Base-by-base conservation (phyloP, 2,797 vertebrate genomes). In the Danionella dracula region DNA sequence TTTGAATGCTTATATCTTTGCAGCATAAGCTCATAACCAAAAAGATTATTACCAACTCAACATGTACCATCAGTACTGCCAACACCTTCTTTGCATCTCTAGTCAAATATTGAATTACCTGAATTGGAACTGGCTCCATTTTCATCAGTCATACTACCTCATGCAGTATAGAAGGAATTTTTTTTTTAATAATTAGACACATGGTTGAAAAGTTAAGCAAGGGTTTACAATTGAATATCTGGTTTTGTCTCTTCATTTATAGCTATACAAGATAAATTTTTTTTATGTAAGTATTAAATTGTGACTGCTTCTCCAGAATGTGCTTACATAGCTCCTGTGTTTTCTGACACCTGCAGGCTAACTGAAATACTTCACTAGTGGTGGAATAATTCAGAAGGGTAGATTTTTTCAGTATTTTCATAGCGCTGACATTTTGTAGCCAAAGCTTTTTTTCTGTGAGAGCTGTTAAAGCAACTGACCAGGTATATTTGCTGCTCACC, bases 61-160 rank as follows among this genome's bases (percentile, higher is more conserved):
- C 4, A n/a, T 1, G 38, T 62, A 35, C 32, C 45, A 35, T 46
- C 31, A 65, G 54, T 19, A 64, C 8, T 41, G 34, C 12, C 19
- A 56, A 4, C 13, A 12, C 16, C 12, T 69, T 66, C 48, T 73
- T 66, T 62, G 60, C 53, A n/a, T 55, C 42, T 10, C 13, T 50
- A 44, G 34, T 11, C 21, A 73, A 70, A 71, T 68, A 78, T 71
- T 71, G 46, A 57, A 56, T 34, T 4, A 64, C 29, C 27, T 51
- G 23, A 34, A 11, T 15, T 42, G 23, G 8, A 19, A 10, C 53
- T 44, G 5, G 32, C 16, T 45, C 50, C 44, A 13, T 55, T 8
- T 37, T 46, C 12, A 15, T 48, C 40, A 21, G 11, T 19, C 38
- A 19, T 10, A 42, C 6, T 31, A 16, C 21, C 38, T 57, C 38